Evolutionary conservation across 2,888 invertebrate species (phyloP).

Genomic region (Caenorhabditis sinica): DNA sequence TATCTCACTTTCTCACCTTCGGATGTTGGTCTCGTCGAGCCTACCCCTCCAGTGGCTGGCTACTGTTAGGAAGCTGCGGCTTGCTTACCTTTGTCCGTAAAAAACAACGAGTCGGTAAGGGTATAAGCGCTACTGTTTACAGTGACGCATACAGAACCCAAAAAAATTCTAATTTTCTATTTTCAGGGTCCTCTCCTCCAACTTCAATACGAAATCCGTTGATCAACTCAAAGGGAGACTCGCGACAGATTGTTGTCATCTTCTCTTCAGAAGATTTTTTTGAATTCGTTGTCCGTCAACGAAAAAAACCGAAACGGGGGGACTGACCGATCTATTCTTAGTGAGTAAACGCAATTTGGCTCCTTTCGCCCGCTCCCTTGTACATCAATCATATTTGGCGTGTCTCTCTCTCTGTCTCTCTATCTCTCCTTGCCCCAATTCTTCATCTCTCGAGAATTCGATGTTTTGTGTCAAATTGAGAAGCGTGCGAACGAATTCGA

Average conservation of each 20-base stretch:
- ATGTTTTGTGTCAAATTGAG: constrained; percentile 62
- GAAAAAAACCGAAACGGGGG: constrained; percentile 3
- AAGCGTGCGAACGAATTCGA: constrained; percentile 67
- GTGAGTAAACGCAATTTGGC: constrained; percentile 56
- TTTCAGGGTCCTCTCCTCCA: too few species aligned
- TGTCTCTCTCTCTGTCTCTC: constrained; percentile 6
- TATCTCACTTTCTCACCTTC: too few species aligned
- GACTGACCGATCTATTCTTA: constrained; percentile 45
- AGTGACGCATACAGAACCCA: too few species aligned
- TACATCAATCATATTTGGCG: constrained; percentile 59
- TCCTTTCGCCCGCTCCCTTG: constrained; percentile 30
- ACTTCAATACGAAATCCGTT: neutral
- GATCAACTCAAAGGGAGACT: too few species aligned
- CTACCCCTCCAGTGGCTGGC: too few species aligned
- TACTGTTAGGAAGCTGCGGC: too few species aligned
- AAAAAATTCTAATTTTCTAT: too few species aligned
- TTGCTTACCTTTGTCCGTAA: too few species aligned
- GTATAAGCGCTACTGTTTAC: too few species aligned
- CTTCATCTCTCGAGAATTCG: constrained; percentile 26
- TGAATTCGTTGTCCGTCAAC: neutral
- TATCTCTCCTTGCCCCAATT: neutral
- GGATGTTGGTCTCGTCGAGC: too few species aligned
- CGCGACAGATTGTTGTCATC: neutral
- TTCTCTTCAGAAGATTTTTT: neutral
- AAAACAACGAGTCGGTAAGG: too few species aligned